These are phyloP conservation scores for Sinosuthora webbiana DNA, from an alignment of 2,113 vertebrate genomes.

Conservation along the genomic window DNA sequence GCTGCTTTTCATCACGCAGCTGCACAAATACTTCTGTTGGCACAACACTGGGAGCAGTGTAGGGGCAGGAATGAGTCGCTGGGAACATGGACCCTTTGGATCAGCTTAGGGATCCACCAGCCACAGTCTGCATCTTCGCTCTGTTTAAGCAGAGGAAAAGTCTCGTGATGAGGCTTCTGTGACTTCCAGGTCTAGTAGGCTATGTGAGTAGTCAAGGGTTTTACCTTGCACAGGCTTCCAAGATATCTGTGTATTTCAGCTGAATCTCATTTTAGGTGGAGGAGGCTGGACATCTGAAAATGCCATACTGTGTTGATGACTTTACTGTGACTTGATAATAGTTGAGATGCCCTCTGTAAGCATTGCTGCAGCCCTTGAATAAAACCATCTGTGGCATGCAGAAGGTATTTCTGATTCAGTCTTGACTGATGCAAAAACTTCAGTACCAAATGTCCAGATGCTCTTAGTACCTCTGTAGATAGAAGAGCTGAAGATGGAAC, in stretches of 20 bases:
- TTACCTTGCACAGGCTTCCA: background rate
- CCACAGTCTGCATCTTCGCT: background rate
- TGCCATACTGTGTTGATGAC: background rate
- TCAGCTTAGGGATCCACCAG: background rate
- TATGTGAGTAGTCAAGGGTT: background rate
- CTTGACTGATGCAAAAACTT: background rate
- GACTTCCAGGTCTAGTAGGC: background rate
- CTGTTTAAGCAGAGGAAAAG: background rate
- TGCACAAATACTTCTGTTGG: slow-evolving; percentile 41
- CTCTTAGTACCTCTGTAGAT: background rate
- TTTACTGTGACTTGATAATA: background rate
- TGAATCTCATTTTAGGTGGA: background rate
- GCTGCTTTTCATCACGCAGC: slow-evolving; percentile 34
- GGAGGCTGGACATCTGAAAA: background rate
- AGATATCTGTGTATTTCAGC: background rate
- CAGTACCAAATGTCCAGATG: background rate
- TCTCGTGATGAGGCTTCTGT: background rate
- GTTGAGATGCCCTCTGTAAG: background rate
- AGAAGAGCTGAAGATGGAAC: background rate
- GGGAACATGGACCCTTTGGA: background rate
- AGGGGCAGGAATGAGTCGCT: slow-evolving; percentile 20
- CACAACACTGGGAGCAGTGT: background rate
- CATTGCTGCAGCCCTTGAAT: background rate
- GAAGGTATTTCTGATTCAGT: background rate
- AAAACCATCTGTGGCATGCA: background rate